A percentile compares a stretch with the other conserved stretches of the same genome.
Conservation (phyloP, 2,797 vertebrate species). For the Acanthurus tractus region DNA sequence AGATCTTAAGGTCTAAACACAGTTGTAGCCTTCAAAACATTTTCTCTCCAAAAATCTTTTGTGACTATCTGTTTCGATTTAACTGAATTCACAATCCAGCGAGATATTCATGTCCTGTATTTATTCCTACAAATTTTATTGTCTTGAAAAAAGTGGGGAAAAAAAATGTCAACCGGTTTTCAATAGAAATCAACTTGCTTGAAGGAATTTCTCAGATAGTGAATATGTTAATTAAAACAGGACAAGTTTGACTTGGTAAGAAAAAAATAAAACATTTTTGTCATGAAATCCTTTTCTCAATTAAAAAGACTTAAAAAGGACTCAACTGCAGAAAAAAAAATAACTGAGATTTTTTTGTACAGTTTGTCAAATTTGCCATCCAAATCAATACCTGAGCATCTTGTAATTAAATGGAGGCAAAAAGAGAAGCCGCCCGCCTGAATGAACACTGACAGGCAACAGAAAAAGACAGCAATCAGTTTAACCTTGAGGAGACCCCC, state of each 20-base stretch:
- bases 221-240: neutral
- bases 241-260: neutral
- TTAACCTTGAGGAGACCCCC: constrained; percentile 71
- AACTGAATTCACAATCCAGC: neutral
- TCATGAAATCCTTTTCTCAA: too few species aligned
- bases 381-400: constrained; percentile 15
- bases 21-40: neutral
- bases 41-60: neutral
- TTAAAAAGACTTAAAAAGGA: neutral
- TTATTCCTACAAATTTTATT: neutral
- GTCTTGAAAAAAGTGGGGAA: neutral
- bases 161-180: neutral
- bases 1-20: neutral
- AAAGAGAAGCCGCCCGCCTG: neutral
- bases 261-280: too few species aligned
- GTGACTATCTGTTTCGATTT: neutral
- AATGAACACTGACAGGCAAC: constrained; percentile 28
- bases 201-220: neutral
- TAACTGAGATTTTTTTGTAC: neutral
- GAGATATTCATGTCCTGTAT: neutral
- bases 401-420: neutral
- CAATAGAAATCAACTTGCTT: too few species aligned
- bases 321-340: neutral
- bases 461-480: constrained; percentile 50
- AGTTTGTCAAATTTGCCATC: neutral